phyloP scores from a whole-genome alignment of 2,113 vertebrate genomes.

The Tympanuchus pallidicinctus region DNA sequence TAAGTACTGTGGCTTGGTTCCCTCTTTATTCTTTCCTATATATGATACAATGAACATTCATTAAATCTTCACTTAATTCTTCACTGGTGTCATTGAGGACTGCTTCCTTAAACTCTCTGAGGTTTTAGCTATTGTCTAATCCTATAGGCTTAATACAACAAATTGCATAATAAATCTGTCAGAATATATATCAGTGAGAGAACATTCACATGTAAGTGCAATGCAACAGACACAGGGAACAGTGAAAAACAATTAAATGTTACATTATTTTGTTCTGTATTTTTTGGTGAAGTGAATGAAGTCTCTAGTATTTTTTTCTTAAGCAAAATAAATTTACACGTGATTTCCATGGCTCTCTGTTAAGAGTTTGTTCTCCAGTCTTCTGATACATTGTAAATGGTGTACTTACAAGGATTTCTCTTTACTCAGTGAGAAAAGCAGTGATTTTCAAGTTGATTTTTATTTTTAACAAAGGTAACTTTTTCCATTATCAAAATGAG shows the following conservation, averaged over 20 bases:
- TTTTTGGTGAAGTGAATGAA: not conserved
- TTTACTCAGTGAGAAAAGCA: not conserved
- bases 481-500: not conserved
- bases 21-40: not conserved
- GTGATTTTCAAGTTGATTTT: not conserved
- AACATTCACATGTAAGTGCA: not conserved
- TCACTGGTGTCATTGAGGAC: not conserved
- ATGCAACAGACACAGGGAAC: not conserved
- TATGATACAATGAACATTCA: not conserved
- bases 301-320: not conserved
- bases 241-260: not conserved
- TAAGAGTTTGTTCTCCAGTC: not conserved
- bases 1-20: not conserved
- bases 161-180: constrained; percentile 9
- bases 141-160: not conserved
- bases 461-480: not conserved
- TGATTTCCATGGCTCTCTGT: not conserved
- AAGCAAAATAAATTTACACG: not conserved
- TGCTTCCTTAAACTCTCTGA: not conserved
- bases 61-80: not conserved
- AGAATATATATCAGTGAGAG: not conserved
- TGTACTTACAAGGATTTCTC: not conserved
- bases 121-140: not conserved
- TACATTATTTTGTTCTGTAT: not conserved
- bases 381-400: not conserved